These are phyloP conservation scores for Tetragonula clypearis DNA, from an alignment of 1,140 invertebrate genomes.

Conservation along the genomic window DNA sequence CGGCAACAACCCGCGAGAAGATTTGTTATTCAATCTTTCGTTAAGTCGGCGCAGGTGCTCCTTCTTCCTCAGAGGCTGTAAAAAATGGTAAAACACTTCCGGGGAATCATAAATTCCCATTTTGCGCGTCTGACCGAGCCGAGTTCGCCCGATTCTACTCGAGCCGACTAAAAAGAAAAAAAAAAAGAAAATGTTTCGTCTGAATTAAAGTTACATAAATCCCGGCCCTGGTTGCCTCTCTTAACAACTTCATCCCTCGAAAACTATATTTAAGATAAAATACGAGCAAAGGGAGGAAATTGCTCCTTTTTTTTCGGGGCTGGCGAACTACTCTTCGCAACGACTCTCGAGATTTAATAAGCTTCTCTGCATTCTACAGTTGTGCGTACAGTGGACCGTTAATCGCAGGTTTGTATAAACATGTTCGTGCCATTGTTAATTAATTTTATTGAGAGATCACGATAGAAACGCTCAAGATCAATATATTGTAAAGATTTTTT, in stretches of 20 bases:
- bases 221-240: too few species aligned
- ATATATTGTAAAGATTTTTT: too few species aligned
- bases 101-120: constrained; percentile 36
- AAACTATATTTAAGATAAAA: too few species aligned
- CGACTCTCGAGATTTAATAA: too few species aligned
- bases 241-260: not conserved
- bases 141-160: constrained; percentile 10
- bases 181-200: not conserved
- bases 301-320: not conserved
- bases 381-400: too few species aligned
- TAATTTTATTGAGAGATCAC: too few species aligned
- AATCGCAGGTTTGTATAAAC: too few species aligned
- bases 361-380: too few species aligned
- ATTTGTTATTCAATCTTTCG: constrained; percentile 41
- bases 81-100: constrained; percentile 45
- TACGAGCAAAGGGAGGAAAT: not conserved
- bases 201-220: constrained; percentile 39
- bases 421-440: too few species aligned
- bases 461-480: too few species aligned
- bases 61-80: constrained; percentile 20
- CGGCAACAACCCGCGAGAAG: not conserved
- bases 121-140: constrained; percentile 3
- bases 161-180: constrained; percentile 34
- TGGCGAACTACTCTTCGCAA: too few species aligned
- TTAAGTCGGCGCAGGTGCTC: constrained; percentile 31